Evolutionary conservation across 2,888 invertebrate genomes (phyloP).

Genomic region (Catocala nupta): DNA sequence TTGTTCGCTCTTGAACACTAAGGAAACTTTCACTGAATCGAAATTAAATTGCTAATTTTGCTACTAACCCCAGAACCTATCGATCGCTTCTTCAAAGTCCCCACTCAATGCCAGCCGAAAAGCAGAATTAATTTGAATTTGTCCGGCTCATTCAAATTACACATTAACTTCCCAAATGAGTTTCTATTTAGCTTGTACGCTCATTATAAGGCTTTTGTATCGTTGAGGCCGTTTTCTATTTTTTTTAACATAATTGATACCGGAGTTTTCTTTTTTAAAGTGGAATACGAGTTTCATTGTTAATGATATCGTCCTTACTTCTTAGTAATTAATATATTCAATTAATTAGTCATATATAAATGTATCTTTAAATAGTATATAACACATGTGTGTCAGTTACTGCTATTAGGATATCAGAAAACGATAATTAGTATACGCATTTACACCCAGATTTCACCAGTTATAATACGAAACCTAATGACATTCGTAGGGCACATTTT

Average conservation of each 20-base stretch:
- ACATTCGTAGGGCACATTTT: too few species aligned
- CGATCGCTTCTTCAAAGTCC: constrained; percentile 64
- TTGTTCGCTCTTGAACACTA: constrained; percentile 66
- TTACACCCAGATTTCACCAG: too few species aligned
- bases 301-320: background rate
- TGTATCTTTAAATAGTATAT: too few species aligned
- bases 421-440: too few species aligned
- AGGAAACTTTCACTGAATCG: constrained; percentile 72
- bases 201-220: constrained; percentile 15
- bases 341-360: too few species aligned
- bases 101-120: constrained; percentile 53
- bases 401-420: too few species aligned
- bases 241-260: constrained; percentile 6
- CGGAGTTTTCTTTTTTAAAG: background rate
- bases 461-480: too few species aligned
- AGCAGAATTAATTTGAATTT: constrained; percentile 67
- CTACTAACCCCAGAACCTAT: constrained; percentile 72
- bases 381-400: too few species aligned
- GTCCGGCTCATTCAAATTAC: constrained; percentile 54
- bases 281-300: background rate
- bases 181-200: constrained; percentile 42
- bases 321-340: too few species aligned
- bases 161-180: constrained; percentile 51
- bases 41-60: constrained; percentile 80
- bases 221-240: background rate